Conservation (phyloP, 2,888 invertebrate genomes). For the Himalopsyche anomala region DNA sequence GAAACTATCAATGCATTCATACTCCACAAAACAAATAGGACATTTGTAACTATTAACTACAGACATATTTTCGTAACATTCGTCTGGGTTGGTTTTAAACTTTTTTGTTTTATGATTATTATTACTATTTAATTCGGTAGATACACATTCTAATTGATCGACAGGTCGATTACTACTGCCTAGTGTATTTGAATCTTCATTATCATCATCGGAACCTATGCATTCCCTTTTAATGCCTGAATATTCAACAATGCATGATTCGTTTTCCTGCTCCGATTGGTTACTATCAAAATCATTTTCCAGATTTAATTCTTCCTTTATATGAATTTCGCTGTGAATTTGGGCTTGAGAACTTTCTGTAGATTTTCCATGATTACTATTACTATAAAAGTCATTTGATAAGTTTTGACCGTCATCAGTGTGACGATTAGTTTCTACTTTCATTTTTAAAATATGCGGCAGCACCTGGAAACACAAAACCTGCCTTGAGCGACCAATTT, state of each 20-base stretch:
- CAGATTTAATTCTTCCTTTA: not conserved
- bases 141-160: not conserved
- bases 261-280: not conserved
- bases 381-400: not conserved
- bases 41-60: conserved; percentile 19
- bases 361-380: not conserved
- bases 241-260: not conserved
- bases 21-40: not conserved
- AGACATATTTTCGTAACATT: not conserved
- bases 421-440: not conserved
- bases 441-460: not conserved
- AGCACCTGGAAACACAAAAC: not conserved
- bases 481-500: not conserved
- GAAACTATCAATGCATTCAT: not conserved
- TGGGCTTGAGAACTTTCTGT: not conserved
- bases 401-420: not conserved
- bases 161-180: not conserved
- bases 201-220: not conserved
- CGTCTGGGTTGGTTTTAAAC: not conserved
- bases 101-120: conserved; percentile 15
- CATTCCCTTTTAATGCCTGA: conserved; percentile 4
- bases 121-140: too few relatives aligned
- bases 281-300: not conserved
- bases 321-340: not conserved
- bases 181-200: not conserved